Evolutionary conservation across 2,888 invertebrate genomes (phyloP).

Genomic region (Eudemis profundana): DNA sequence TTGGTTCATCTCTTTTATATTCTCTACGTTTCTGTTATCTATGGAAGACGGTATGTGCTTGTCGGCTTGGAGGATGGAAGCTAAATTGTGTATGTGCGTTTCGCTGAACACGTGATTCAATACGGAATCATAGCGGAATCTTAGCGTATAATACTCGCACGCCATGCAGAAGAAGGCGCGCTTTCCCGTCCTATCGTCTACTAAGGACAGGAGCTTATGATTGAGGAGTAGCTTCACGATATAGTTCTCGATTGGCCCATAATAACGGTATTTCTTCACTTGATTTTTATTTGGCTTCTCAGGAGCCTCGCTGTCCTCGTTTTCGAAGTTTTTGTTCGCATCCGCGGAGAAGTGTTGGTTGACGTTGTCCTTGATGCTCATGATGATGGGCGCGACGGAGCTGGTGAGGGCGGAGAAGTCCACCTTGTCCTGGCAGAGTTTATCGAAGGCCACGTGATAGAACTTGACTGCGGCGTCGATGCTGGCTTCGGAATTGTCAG

Average conservation of each 20-base stretch:
- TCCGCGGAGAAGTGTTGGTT: conserved; percentile 78
- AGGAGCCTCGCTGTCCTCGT: conserved; percentile 69
- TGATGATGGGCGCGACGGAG: conserved; percentile 79
- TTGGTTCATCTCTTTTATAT: conserved; percentile 72
- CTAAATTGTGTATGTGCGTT: conserved; percentile 74
- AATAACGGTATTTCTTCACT: conserved; percentile 76
- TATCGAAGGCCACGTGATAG: conserved; percentile 70
- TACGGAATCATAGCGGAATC: conserved; percentile 80
- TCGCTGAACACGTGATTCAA: conserved; percentile 79
- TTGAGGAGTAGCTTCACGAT: conserved; percentile 70
- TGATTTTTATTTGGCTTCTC: conserved; percentile 73
- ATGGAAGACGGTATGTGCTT: conserved; percentile 68
- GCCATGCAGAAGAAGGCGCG: conserved; percentile 80
- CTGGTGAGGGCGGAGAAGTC: conserved; percentile 74
- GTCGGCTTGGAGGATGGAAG: conserved; percentile 72
- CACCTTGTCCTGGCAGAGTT: conserved; percentile 67
- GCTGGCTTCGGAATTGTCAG: conserved; percentile 76
- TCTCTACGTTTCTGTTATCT: conserved; percentile 65
- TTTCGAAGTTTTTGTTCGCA: conserved; percentile 75
- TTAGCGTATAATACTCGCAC: conserved; percentile 78
- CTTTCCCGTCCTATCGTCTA: conserved; percentile 79
- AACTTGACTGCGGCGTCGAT: conserved; percentile 73
- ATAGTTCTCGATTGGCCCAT: conserved; percentile 75
- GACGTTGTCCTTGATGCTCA: conserved; percentile 81
- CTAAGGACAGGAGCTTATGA: conserved; percentile 73